phyloP scores from a whole-genome alignment of 1,140 invertebrate species.

The Heterodera schachtii region DNA sequence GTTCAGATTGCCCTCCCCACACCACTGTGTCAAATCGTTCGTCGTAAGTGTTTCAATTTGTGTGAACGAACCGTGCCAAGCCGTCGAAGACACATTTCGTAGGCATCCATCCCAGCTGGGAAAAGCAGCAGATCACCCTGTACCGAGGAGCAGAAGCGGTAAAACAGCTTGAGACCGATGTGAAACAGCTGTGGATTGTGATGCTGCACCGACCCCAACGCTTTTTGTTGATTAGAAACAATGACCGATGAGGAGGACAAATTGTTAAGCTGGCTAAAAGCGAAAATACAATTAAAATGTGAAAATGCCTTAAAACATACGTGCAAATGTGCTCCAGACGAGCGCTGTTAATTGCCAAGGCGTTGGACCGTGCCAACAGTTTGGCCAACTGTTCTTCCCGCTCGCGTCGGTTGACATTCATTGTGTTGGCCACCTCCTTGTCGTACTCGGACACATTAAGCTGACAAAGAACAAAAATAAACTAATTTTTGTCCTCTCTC shows the following conservation, averaged over 20 bases:
- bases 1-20: background rate
- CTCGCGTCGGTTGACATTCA: constrained; percentile 50
- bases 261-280: constrained; percentile 22
- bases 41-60: no score
- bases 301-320: constrained; percentile 19
- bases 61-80: constrained; percentile 31
- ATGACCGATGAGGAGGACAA: background rate
- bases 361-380: constrained; percentile 33
- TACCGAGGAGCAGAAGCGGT: constrained; percentile 37
- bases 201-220: no score
- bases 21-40: no score
- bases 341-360: constrained; percentile 38
- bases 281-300: background rate
- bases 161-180: constrained; percentile 38
- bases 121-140: constrained; percentile 36
- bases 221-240: no score
- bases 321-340: constrained; percentile 47
- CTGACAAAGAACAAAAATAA: constrained; percentile 8
- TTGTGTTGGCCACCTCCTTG: constrained; percentile 34
- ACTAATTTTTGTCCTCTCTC: constrained; percentile 5
- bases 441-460: constrained; percentile 37
- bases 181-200: constrained; percentile 23
- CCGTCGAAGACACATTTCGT: constrained; percentile 30
- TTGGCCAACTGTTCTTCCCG: constrained; percentile 41
- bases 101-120: constrained; percentile 33